Percentiles rank a stretch among this genome's conserved stretches.
Conservation (phyloP, 2,888 invertebrate genomes). For the Unio pictorum region DNA sequence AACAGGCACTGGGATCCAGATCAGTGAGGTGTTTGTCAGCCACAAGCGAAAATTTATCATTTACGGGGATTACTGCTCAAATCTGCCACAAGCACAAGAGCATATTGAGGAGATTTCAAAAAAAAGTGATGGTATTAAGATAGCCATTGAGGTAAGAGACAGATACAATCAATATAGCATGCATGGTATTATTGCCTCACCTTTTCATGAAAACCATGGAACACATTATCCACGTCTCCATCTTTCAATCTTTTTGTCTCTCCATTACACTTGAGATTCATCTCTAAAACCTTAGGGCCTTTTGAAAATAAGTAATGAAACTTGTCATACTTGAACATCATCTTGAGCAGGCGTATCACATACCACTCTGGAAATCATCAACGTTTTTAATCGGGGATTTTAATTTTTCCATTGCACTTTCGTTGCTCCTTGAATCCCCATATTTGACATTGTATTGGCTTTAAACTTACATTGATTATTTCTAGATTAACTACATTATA, state of each 20-base stretch:
- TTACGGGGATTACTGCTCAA: constrained; percentile 97
- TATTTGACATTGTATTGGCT: too few species aligned
- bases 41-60: constrained; percentile 92
- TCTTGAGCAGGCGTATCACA: too few species aligned
- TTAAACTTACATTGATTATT: too few species aligned
- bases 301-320: too few species aligned
- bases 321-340: too few species aligned
- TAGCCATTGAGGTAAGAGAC: constrained; percentile 57
- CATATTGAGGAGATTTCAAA: constrained; percentile 84
- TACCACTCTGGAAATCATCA: too few species aligned
- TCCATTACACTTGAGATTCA: too few species aligned
- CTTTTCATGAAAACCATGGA: background rate
- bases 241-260: background rate
- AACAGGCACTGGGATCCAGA: constrained; percentile 29
- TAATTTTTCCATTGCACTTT: too few species aligned
- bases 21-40: constrained; percentile 79
- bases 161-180: background rate
- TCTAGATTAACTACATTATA: too few species aligned
- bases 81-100: constrained; percentile 90
- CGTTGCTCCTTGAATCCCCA: too few species aligned
- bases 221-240: background rate
- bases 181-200: background rate
- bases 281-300: too few species aligned
- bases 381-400: too few species aligned
- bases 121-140: constrained; percentile 78